Evolutionary conservation across 2,797 vertebrate species (phyloP), one percentile per base, ranked within the genome.

Genomic region (Pseudochaenichthys georgianus): DNA sequence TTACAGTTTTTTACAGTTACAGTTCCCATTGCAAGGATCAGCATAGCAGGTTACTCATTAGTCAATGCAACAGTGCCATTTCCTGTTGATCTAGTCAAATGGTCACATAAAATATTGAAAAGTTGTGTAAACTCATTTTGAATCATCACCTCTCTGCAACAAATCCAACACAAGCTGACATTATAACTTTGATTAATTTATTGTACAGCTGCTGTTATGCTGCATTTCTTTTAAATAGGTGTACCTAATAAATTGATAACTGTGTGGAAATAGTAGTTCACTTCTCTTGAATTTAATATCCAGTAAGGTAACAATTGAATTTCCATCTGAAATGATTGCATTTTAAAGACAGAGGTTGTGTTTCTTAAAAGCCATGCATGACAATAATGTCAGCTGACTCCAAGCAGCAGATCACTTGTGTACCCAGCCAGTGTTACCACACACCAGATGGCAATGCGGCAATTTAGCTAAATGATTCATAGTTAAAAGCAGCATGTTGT

Each of bases 391-490:
- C 10, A 60, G 51, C 38, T 65, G 75, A 55, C 53, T 50, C n/a
- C 23, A 15, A 73, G 31, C 51, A 65, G 50, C 31, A n/a, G 17
- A 76, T 45, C 51, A 45, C 13, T n/a, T 41, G 41, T 52, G 61
- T 28, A 54, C 71, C 19, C 19, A 48, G n/a, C 77, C 80, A 66
- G 58, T 57, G 43, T 55, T 61, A 9, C 19, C 60, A 9, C 70
- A 74, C 70, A 60, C 43, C 77, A 84, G 83, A 85, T 73, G 80
- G 84, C 69, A 71, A 65, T 6, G 45, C 62, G 57, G 68, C 53
- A 81, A 81, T 81, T 73, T 28, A 73, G 43, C 61, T 63, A 69
- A 83, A 84, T 70, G 61, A 62, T 81, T 84, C 73, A 81, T 47
- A 54, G 52, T 70, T 77, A 72, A 82, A 84, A 81, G 65, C 84